A percentile compares a stretch with the other conserved stretches of the same genome.
Evolutionary conservation across 2,888 invertebrate species (phyloP).

Genomic region (Eulithis testata): DNA sequence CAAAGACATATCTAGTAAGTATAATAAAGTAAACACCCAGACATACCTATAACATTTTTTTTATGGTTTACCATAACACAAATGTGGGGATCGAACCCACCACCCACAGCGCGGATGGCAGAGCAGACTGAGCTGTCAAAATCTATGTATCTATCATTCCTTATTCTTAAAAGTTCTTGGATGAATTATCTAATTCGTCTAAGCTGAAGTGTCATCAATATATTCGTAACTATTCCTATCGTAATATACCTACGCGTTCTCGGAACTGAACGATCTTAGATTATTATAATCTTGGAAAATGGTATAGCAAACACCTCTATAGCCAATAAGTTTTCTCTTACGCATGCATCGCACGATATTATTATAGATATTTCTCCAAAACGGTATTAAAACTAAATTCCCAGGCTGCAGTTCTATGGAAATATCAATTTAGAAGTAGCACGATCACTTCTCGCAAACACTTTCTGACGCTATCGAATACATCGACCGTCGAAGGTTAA

Average conservation of each 20-base stretch:
- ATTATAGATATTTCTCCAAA: slow-evolving; percentile 1
- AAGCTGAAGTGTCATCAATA: slow-evolving; percentile 30
- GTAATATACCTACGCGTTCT: slow-evolving; percentile 21
- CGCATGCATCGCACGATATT: slow-evolving; percentile 1
- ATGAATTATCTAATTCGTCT: no score
- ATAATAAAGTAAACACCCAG: no score
- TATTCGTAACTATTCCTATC: slow-evolving; percentile 31
- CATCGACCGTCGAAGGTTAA: slow-evolving; percentile 27
- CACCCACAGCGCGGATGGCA: no score
- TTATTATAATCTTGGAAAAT: neutral
- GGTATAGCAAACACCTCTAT: neutral
- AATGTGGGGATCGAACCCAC: no score
- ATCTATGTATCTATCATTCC: slow-evolving; percentile 14
- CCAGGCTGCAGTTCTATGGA: slow-evolving; percentile 37
- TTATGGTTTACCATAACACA: no score
- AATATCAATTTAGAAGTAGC: slow-evolving; percentile 36
- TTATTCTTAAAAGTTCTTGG: slow-evolving; percentile 20
- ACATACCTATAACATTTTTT: no score
- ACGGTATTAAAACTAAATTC: slow-evolving; percentile 31
- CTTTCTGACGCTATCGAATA: slow-evolving; percentile 27
- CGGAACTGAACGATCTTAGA: slow-evolving; percentile 23
- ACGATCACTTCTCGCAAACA: slow-evolving; percentile 34
- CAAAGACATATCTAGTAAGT: no score
- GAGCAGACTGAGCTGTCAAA: no score
- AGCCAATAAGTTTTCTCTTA: neutral